Percentiles rank a stretch among this genome's conserved stretches.
Conservation (phyloP, 2,113 vertebrate species). For the Sphaerodactylus townsendi region DNA sequence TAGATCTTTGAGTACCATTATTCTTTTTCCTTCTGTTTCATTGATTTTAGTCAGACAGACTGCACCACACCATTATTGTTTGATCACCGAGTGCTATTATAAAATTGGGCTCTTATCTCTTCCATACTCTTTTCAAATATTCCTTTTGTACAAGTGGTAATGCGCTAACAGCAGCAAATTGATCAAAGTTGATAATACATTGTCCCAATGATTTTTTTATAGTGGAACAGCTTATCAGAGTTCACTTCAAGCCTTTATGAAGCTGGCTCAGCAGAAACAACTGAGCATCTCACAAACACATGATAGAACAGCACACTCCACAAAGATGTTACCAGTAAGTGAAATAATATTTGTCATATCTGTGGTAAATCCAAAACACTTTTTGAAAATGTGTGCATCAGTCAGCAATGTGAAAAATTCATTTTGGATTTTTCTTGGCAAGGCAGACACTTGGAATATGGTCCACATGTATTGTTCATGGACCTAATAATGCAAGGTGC, state of each 20-base stretch:
- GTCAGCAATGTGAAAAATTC: neutral
- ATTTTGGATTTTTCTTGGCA: neutral
- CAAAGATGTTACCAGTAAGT: fast-evolving
- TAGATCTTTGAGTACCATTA: neutral
- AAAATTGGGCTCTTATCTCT: conserved; percentile 16
- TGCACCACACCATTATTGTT: conserved; percentile 8
- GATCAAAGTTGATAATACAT: neutral
- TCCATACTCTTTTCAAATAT: neutral
- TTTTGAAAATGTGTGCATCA: neutral
- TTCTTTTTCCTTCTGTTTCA: neutral
- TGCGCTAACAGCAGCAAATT: conserved; percentile 1
- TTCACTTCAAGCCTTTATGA: neutral
- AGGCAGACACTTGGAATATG: neutral
- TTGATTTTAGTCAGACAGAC: conserved; percentile 18
- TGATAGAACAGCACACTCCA: fast-evolving
- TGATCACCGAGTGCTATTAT: conserved; percentile 3
- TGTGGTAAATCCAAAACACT: neutral
- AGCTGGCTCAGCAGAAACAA: fast-evolving
- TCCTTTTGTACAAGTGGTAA: neutral
- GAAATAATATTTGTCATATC: neutral
- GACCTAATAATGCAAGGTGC: too few relatives aligned
- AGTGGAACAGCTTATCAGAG: neutral
- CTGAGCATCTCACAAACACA: fast-evolving
- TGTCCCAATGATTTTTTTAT: neutral
- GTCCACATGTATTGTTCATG: neutral